Conservation (phyloP, 2,113 vertebrate genomes). For the Cinclus cinclus region DNA sequence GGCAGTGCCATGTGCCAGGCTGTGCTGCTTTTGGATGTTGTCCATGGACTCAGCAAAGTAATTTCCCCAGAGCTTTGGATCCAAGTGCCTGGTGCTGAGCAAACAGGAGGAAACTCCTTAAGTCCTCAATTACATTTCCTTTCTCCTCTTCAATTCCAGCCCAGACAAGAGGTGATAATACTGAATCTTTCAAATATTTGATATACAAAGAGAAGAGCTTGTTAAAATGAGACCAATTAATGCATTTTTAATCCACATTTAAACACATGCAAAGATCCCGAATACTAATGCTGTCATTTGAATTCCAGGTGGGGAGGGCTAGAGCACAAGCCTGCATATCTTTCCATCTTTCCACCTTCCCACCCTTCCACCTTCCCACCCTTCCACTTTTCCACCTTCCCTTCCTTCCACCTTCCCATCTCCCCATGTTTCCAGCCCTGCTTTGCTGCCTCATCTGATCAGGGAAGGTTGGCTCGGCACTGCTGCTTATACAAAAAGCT, state of each 20-base stretch:
- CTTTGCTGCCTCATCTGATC: neutral
- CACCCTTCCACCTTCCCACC: neutral
- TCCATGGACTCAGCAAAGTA: constrained; percentile 43
- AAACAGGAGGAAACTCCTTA: constrained; percentile 49
- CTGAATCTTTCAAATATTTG: constrained; percentile 69
- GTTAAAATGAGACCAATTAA: constrained; percentile 71
- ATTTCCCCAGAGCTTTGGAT: neutral
- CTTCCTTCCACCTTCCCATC: too few relatives aligned
- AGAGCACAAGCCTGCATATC: constrained; percentile 17
- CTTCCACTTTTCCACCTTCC: neutral
- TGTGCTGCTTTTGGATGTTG: neutral
- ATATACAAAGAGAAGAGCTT: constrained; percentile 67
- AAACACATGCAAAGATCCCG: constrained; percentile 63
- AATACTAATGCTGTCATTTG: constrained; percentile 59
- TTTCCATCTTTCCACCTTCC: neutral
- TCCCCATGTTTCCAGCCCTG: neutral
- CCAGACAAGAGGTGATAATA: constrained; percentile 60
- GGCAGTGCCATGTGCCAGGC: neutral
- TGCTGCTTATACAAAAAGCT: neutral
- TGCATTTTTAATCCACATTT: constrained; percentile 71
- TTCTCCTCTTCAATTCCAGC: constrained; percentile 55
- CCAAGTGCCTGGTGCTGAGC: neutral
- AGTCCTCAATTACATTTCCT: constrained; percentile 59
- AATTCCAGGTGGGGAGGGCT: constrained; percentile 10
- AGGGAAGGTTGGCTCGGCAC: neutral